Evolutionary conservation across 2,797 vertebrate species (phyloP).

Genomic region (Simalia tracyae): DNA sequence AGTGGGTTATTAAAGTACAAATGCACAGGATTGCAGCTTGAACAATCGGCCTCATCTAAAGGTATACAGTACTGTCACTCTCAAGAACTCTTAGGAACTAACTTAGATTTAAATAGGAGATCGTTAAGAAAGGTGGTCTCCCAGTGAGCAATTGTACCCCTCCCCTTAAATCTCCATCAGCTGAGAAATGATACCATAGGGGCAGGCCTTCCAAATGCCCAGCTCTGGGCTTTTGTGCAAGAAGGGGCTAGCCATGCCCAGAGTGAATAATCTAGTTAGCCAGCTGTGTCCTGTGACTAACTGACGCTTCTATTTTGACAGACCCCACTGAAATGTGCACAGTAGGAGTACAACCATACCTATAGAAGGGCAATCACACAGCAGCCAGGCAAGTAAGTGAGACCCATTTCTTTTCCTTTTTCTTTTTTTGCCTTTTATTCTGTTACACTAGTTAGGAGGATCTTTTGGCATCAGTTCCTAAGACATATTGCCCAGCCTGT

Average conservation of each 20-base stretch:
- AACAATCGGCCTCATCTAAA: not conserved
- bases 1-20: not conserved
- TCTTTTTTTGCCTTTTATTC: not conserved
- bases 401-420: conserved; percentile 53
- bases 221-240: not conserved
- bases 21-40: not conserved
- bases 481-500: conserved; percentile 33
- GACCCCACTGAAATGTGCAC: conserved; percentile 82
- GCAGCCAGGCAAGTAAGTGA: conserved; percentile 79
- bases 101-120: not conserved
- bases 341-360: conserved; percentile 83
- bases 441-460: conserved; percentile 34
- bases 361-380: conserved; percentile 80
- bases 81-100: not conserved
- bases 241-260: conserved; percentile 57
- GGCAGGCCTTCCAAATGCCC: not conserved
- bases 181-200: not conserved
- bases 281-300: conserved; percentile 77
- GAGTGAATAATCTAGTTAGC: conserved; percentile 69
- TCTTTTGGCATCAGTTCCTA: conserved; percentile 50
- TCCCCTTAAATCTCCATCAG: not conserved
- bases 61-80: not conserved
- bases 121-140: not conserved
- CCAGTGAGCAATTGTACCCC: not conserved
- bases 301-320: conserved; percentile 84